phyloP scores from a whole-genome alignment of 2,888 invertebrate species.

The Drosophila ezoana region DNA sequence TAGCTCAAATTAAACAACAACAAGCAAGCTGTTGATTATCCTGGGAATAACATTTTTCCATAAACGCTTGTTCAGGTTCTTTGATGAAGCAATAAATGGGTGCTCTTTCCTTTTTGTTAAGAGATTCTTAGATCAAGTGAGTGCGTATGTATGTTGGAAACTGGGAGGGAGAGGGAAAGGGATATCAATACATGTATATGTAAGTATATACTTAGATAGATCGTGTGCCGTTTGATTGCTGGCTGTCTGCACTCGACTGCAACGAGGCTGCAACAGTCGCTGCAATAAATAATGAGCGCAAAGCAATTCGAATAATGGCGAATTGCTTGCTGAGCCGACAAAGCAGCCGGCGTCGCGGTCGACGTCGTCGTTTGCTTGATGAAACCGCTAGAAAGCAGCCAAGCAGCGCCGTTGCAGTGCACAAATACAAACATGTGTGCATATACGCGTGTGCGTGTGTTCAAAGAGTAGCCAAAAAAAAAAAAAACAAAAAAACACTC shows the following conservation, averaged over 20 bases:
- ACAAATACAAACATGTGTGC: not conserved
- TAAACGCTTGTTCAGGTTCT: too few species aligned
- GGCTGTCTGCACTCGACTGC: constrained; percentile 61
- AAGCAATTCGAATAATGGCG: constrained; percentile 75
- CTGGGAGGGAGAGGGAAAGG: constrained; percentile 5
- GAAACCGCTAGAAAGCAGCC: constrained; percentile 73
- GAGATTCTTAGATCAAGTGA: not conserved
- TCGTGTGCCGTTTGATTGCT: constrained; percentile 53
- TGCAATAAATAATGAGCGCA: constrained; percentile 73
- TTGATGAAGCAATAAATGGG: too few species aligned
- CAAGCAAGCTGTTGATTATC: too few species aligned
- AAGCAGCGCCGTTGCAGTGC: constrained; percentile 53
- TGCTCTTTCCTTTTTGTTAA: not conserved
- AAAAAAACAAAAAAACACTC: constrained; percentile 2
- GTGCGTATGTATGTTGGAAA: too few species aligned
- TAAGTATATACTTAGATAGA: not conserved
- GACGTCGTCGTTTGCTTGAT: constrained; percentile 25
- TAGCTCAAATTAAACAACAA: constrained; percentile 3
- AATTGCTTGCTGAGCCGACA: constrained; percentile 43
- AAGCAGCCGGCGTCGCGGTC: constrained; percentile 16
- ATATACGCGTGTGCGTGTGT: constrained; percentile 14
- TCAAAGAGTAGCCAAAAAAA: constrained; percentile 33
- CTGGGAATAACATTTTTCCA: too few species aligned
- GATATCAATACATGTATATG: not conserved
- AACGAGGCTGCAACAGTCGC: constrained; percentile 61